Evolutionary conservation across 2,888 invertebrate genomes (phyloP), one percentile per base, ranked within the genome.

Genomic region (Flexamia atlantica): DNA sequence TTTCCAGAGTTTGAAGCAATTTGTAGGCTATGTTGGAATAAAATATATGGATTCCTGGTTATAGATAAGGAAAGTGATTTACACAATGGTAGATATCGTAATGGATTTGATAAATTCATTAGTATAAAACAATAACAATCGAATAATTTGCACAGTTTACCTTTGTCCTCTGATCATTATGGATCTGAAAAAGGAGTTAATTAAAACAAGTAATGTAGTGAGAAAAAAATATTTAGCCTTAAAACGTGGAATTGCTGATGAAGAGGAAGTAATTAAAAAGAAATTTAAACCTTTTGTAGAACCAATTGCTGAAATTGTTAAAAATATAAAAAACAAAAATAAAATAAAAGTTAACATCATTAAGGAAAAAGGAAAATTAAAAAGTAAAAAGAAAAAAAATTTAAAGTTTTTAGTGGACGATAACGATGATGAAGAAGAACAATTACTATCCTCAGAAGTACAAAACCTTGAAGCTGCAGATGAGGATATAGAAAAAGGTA

Each of bases 11-110:
- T 53, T 53, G 53, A 53, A 53, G 4, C 5, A 3, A 53, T 53
- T 20, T 53, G 53, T 23, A 2, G 53, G 23, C 4, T 23, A 5
- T 53, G 20, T 14, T 53, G 53, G 53, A 23, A 23, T 23, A 53
- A n/a, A n/a, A 53, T 7, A 14, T 20, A 20, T 10, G 53, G 53
- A 23, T 53, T 53, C 23, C 23, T 53, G 23, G 53, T 53, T 7
- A 53, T 53, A 20, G 53, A 53, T 23, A 53, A 53, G 53, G 53
- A 53, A 53, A 53, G 53, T 53, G 53, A 53, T 53, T 7, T 53
- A 3, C 20, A 23, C 7, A 53, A 53, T 4, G 53, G 53, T 53
- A 53, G 53, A 53, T 53, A 53, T 53, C 20, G 53, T 23, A 53
- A 23, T 10, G 53, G 53, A 23, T 53, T 53, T 53, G 53, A 53